Conservation (phyloP, 2,888 invertebrate species). For the Sisyra nigra region DNA sequence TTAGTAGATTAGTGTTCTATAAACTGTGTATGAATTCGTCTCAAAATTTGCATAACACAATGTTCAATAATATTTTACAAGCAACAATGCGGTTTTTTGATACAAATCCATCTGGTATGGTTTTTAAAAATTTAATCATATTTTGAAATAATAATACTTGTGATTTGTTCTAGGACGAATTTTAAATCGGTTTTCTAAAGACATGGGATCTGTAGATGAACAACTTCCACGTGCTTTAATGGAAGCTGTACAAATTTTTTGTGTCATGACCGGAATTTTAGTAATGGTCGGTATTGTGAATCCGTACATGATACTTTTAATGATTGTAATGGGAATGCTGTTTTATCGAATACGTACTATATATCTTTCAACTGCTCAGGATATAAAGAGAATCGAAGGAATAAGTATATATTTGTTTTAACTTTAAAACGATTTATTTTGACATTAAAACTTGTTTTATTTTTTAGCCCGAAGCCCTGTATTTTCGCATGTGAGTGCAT, state of each 20-base stretch:
- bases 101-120: constrained; percentile 58
- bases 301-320: constrained; percentile 48
- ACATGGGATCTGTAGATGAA: constrained; percentile 66
- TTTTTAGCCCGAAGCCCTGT: constrained; percentile 67
- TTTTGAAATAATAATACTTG: not conserved
- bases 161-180: constrained; percentile 38
- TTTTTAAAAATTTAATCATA: constrained; percentile 5
- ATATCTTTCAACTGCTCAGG: constrained; percentile 55
- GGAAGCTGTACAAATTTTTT: constrained; percentile 45
- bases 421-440: no score
- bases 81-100: constrained; percentile 74
- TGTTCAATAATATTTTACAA: constrained; percentile 59
- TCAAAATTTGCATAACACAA: constrained; percentile 53
- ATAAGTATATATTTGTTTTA: constrained; percentile 22
- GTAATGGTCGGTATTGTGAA: constrained; percentile 54
- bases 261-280: constrained; percentile 55
- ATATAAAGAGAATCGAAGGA: constrained; percentile 48
- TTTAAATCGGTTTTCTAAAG: constrained; percentile 72
- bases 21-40: constrained; percentile 61
- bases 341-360: constrained; percentile 47
- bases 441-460: not conserved
- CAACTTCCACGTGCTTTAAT: constrained; percentile 46
- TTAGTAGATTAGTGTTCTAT: constrained; percentile 52
- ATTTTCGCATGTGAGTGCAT: constrained; percentile 79
- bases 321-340: constrained; percentile 39